Base-by-base conservation (phyloP, 2,888 invertebrate genomes). In the Drosophila prostipennis region DNA sequence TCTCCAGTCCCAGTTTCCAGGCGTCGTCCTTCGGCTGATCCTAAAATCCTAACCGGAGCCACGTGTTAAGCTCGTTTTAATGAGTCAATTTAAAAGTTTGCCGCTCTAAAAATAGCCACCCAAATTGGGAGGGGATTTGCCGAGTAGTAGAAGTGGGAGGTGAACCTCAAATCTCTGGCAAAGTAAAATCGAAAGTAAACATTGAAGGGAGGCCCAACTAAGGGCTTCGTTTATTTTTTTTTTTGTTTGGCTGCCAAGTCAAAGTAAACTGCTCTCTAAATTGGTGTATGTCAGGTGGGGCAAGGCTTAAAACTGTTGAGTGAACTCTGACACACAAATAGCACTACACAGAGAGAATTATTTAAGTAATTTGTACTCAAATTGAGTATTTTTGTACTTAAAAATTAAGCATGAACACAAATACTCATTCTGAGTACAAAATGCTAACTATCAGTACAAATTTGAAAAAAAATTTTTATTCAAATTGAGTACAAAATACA, bases 11-110 rank as follows among this genome's bases (percentile, higher is more conserved):
- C n/a, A n/a, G n/a, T n/a, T n/a, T n/a, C n/a, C n/a, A n/a, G 3
- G 14, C 16, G n/a, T n/a, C 19, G 34, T 34, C 34, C 37, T 19
- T 11, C 3, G 3, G 13, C 43, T 45, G 39, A 52, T n/a, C 51
- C 67, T 52, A 34, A 46, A 67, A 53, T 40, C 68, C 39, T 10
- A 36, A 37, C 40, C 8, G 37, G 37, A 26, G 72, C 74, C 72
- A 73, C 74, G 74, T 72, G 74, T 55, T 65, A 73, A 72, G 73
- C 74, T 73, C 45, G 65, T 72, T 72, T 70, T 70, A 70, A 70
- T 72, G 74, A 72, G 72, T 65, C 67, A 65, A 73, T 73, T 72
- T 73, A 51, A 64, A 72, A 73, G 74, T 72, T 72, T 49, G 43
- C 14, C 19, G 8, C 6, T 37, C 54, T 43, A 71, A 71, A 64